These are phyloP conservation scores for Ormyrus thymus DNA, from an alignment of 2,888 invertebrate species.

Conservation along the genomic window DNA sequence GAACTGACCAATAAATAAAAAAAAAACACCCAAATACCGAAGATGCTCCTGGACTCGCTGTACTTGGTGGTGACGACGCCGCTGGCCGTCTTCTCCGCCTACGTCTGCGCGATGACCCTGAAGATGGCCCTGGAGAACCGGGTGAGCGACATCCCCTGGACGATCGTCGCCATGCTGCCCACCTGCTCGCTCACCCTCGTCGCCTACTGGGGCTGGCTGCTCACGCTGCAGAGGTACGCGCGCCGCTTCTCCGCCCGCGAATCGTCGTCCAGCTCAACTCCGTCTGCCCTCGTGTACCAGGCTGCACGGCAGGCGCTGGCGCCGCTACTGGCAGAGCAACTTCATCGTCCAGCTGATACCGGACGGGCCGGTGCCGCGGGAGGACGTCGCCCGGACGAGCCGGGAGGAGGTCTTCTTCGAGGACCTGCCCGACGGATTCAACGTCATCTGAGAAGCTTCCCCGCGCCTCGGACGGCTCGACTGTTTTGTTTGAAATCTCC, in stretches of 20 bases:
- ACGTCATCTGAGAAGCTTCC: constrained; percentile 37
- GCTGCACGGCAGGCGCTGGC: constrained; percentile 71
- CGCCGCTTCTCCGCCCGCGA: not conserved
- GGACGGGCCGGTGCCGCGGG: constrained; percentile 48
- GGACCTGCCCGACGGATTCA: constrained; percentile 49
- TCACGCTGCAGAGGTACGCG: constrained; percentile 70
- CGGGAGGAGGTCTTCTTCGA: constrained; percentile 43
- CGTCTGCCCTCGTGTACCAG: constrained; percentile 56
- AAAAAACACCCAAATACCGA: too few species aligned
- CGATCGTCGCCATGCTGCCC: constrained; percentile 71
- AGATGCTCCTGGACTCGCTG: constrained; percentile 71
- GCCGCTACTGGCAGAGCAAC: constrained; percentile 71
- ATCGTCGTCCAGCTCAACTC: constrained; percentile 30
- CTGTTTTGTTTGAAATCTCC: too few species aligned
- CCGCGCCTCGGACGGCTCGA: too few species aligned
- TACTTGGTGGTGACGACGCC: constrained; percentile 71
- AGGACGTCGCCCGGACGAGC: constrained; percentile 12
- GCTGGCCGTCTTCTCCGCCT: constrained; percentile 70
- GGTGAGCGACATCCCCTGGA: constrained; percentile 70
- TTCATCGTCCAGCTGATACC: constrained; percentile 69
- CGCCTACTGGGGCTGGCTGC: constrained; percentile 73
- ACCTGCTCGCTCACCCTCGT: constrained; percentile 70
- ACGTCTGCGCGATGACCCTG: constrained; percentile 69
- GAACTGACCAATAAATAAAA: not conserved
- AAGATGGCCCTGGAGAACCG: constrained; percentile 67